These are phyloP conservation scores for Chondrilla cf. caribensis DNA, from an alignment of 37 sponge, comb jelly and placozoan species.

Conservation along the genomic window DNA sequence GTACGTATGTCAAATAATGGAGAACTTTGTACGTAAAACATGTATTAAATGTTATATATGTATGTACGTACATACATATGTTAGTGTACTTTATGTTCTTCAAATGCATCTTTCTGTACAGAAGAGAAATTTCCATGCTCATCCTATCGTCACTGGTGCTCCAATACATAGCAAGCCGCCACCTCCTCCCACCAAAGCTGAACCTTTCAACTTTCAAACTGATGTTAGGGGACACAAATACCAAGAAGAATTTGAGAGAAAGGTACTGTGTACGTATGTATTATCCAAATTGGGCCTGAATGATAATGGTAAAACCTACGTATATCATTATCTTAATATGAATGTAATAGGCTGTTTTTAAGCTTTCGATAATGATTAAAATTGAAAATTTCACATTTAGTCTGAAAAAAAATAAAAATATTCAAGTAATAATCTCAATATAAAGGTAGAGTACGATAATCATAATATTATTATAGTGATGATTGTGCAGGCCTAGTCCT, in stretches of 20 bases:
- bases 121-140: constrained; percentile 57
- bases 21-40: too few relatives aligned
- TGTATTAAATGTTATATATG: constrained; percentile 1
- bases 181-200: constrained; percentile 19
- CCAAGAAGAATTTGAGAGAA: constrained; percentile 30
- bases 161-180: constrained; percentile 6
- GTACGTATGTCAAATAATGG: too few relatives aligned
- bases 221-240: constrained; percentile 50
- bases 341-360: not conserved
- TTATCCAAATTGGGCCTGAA: too few relatives aligned
- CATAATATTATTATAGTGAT: too few relatives aligned
- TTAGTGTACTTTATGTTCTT: not conserved
- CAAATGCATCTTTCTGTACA: not conserved
- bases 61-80: not conserved
- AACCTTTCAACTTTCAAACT: constrained; percentile 63
- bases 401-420: too few relatives aligned
- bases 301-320: too few relatives aligned
- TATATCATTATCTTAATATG: too few relatives aligned
- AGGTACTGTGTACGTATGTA: constrained; percentile 35
- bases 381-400: too few relatives aligned
- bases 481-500: too few relatives aligned
- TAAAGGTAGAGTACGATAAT: too few relatives aligned
- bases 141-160: constrained; percentile 31
- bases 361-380: too few relatives aligned
- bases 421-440: too few relatives aligned